Conservation (phyloP, 2,797 vertebrate genomes). For the Poeciliopsis infans region DNA sequence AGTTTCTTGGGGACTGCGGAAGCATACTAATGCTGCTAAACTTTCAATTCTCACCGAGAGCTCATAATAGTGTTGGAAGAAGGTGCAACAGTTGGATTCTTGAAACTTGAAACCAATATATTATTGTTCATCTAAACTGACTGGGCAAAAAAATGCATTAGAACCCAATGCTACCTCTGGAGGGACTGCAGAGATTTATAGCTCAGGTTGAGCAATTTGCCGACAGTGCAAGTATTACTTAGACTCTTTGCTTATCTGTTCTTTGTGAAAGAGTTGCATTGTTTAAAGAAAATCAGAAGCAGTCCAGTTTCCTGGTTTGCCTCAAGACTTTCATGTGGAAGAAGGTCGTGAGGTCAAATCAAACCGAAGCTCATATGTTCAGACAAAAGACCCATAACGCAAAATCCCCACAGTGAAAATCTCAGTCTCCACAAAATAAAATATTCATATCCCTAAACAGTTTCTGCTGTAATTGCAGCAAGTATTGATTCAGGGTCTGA, state of each 20-base stretch:
- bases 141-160: not conserved
- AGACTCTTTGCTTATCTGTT: not conserved
- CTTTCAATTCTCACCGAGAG: conserved; percentile 23
- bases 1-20: conserved; percentile 52
- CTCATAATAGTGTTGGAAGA: conserved; percentile 15
- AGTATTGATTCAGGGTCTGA: not conserved
- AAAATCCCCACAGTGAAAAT: not conserved
- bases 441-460: not conserved
- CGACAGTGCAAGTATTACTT: not conserved
- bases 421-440: not conserved
- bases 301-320: not conserved
- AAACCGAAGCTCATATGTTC: not conserved
- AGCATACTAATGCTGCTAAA: conserved; percentile 53
- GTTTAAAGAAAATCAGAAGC: not conserved
- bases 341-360: not conserved
- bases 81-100: conserved; percentile 22
- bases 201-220: not conserved
- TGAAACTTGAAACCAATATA: not conserved
- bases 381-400: not conserved
- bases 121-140: not conserved
- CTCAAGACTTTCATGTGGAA: not conserved
- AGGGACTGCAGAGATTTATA: not conserved
- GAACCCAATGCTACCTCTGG: not conserved
- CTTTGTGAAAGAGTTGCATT: not conserved
- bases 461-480: not conserved